Evolutionary conservation across 64 coral and sea anemone species (phyloP), one percentile per base, ranked within the genome.

Genomic region (Porites australiensis): DNA sequence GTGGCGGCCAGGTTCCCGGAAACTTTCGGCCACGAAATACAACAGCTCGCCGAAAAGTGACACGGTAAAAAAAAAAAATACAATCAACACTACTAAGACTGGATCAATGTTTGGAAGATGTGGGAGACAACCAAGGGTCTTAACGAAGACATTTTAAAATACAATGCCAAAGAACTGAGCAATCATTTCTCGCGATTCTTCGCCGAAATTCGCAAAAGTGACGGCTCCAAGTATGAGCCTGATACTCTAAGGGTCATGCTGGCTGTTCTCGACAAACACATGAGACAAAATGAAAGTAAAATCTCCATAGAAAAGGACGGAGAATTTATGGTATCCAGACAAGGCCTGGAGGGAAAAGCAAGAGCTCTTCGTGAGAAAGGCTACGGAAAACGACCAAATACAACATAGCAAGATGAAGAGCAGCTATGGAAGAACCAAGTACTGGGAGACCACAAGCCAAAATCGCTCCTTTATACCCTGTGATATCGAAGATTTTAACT

Each of bases 301-400:
- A 47, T 62, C n/a, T 88, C 71, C 50, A 88, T 88, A 57, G 37
- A 50, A 14, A 88, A 88, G 27, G 87, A 88, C 14, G 44, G 69
- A 87, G 52, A 87, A 73, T 49, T 87, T 74, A 51, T 87, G 8
- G 74, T 58, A 52, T 87, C 48, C 69, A 87, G 85, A 74, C 50
- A 73, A n/a, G 45, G 74, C 57, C 66, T 74, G 20, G 85, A 74
- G 21, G 85, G 63, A 50, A 86, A 86, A 86, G 53, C 53, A 13
- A 19, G 63, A 86, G 61, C 20, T 50, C 60, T 69, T 14, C 82
- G 85, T 11, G 10, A 73, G 74, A 44, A 88, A 76, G 50, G 64
- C 73, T 58, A 63, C 23, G 67, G 53, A 19, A 76, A 88, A 88
- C 3, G 72, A 22, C 48, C 51, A 60, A 88, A 76, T 88, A 55